phyloP scores from a whole-genome alignment of 2,797 vertebrate species.

The Morelia viridis region DNA sequence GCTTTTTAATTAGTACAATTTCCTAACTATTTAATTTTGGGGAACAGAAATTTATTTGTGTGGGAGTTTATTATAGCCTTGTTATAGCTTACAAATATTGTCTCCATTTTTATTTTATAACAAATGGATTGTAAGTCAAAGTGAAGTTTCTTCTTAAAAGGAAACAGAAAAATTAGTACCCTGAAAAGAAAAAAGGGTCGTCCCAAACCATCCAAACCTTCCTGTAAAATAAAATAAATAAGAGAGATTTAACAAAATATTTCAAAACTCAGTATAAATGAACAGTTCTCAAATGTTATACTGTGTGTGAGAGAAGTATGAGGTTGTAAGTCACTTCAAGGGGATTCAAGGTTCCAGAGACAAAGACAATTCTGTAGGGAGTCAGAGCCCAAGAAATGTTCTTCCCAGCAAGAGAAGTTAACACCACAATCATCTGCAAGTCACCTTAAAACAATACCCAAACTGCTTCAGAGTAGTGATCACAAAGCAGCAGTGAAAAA shows the following conservation, averaged over 20 bases:
- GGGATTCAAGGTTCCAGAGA: neutral
- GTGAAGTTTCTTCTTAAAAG: neutral
- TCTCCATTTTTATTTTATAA: fast-evolving
- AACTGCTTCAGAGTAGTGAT: neutral
- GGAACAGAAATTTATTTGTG: neutral
- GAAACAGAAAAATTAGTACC: slow-evolving; percentile 62
- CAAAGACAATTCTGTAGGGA: neutral
- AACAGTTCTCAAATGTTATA: neutral
- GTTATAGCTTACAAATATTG: neutral
- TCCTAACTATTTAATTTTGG: neutral
- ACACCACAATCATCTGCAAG: neutral
- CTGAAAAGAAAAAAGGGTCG: slow-evolving; percentile 77
- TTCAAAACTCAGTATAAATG: slow-evolving; percentile 24
- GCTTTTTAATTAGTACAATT: neutral
- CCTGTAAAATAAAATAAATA: slow-evolving; percentile 70
- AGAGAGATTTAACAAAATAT: slow-evolving; percentile 45
- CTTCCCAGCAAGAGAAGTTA: neutral
- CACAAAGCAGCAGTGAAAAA: neutral
- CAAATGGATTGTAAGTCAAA: neutral
- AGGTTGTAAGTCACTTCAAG: neutral
- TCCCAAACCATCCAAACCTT: slow-evolving; percentile 59
- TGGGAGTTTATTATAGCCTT: neutral
- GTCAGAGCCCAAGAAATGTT: neutral
- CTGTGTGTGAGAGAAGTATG: neutral
- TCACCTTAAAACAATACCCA: neutral